Conservation (phyloP, 2,113 vertebrate genomes). For the Notothenia coriiceps region DNA sequence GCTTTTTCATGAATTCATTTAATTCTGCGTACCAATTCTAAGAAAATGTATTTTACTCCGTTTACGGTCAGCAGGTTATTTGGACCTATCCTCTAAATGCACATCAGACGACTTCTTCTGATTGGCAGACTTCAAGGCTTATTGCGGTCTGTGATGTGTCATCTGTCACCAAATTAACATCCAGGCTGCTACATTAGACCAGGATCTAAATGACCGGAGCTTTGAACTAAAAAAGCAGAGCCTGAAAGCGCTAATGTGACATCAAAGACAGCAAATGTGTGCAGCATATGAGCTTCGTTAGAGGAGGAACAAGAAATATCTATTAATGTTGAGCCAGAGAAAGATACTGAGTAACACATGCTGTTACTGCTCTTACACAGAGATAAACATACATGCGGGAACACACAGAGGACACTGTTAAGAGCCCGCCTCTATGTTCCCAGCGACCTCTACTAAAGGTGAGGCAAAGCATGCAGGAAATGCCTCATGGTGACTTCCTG, state of each 20-base stretch:
- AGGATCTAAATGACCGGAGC: constrained; percentile 44
- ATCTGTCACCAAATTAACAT: constrained; percentile 69
- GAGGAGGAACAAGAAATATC: constrained; percentile 28
- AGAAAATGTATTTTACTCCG: not conserved
- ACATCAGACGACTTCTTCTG: constrained; percentile 25
- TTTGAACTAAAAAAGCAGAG: constrained; percentile 69
- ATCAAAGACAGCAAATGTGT: constrained; percentile 65
- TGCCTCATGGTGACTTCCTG: constrained; percentile 69
- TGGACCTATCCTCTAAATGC: not conserved
- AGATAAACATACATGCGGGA: not conserved
- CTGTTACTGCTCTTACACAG: constrained; percentile 11
- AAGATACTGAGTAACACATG: constrained; percentile 13
- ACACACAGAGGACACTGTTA: constrained; percentile 21
- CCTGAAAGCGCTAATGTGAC: constrained; percentile 63
- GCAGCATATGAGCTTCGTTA: constrained; percentile 74
- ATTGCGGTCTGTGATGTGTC: constrained; percentile 64
- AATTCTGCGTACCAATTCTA: not conserved
- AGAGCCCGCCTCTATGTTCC: constrained; percentile 47
- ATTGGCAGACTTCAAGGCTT: constrained; percentile 40
- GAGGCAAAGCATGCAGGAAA: constrained; percentile 74
- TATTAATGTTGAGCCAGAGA: constrained; percentile 7
- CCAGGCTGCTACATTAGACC: constrained; percentile 50
- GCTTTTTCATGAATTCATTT: not conserved
- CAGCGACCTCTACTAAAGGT: constrained; percentile 51
- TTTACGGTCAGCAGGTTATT: not conserved